A percentile compares a stretch with the other conserved stretches of the same genome.
phyloP scores from a whole-genome alignment of 2,797 vertebrate genomes.

The Acanthurus tractus region DNA sequence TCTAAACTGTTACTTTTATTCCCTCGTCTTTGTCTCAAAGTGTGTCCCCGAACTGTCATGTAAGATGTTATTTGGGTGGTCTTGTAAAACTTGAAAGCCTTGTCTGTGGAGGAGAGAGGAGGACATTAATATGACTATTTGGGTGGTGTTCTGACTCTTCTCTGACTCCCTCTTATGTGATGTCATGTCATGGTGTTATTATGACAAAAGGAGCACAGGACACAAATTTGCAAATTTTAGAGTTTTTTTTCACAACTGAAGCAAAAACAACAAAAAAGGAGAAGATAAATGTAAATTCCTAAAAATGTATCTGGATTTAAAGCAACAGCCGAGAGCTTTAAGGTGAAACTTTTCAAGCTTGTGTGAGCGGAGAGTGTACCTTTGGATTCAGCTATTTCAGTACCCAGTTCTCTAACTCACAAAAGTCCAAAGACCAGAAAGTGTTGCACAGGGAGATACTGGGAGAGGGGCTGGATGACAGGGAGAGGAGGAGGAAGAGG shows the following conservation, averaged over 20 bases:
- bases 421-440: constrained; percentile 77
- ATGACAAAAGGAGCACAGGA: background rate
- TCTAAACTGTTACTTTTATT: background rate
- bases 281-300: background rate
- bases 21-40: constrained; percentile 1
- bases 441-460: constrained; percentile 58
- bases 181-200: constrained; percentile 23
- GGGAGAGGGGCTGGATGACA: constrained; percentile 61
- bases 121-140: constrained; percentile 32
- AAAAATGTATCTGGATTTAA: background rate
- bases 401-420: constrained; percentile 34
- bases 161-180: constrained; percentile 23
- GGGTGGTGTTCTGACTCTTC: constrained; percentile 43
- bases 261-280: background rate
- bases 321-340: background rate
- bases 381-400: constrained; percentile 45
- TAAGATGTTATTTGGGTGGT: constrained; percentile 43
- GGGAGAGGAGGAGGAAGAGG: constrained; percentile 33
- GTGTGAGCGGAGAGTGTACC: constrained; percentile 21
- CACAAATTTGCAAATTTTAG: background rate
- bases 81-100: constrained; percentile 45
- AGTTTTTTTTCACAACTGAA: background rate
- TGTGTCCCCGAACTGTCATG: background rate
- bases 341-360: constrained; percentile 9
- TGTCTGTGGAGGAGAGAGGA: constrained; percentile 12